Percentiles rank a stretch among this genome's conserved stretches.
Conservation (phyloP, 2,888 invertebrate genomes). For the Xanthorhoe spadicearia region DNA sequence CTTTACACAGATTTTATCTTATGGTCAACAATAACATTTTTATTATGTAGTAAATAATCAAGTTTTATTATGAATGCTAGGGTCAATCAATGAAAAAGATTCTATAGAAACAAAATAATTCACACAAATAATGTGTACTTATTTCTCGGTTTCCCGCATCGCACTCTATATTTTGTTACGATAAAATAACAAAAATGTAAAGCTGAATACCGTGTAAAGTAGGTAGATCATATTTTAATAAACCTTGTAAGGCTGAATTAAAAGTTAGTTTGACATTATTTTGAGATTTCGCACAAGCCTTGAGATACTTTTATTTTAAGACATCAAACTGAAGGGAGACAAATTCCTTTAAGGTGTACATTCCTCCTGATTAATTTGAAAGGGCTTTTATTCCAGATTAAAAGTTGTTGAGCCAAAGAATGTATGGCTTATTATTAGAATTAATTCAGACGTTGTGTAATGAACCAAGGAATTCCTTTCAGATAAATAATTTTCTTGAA, state of each 20-base stretch:
- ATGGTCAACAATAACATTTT: no score
- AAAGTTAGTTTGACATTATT: not conserved
- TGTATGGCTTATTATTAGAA: slow-evolving; percentile 67
- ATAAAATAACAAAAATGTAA: no score
- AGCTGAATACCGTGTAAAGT: no score
- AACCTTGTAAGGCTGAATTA: not conserved
- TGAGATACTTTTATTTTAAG: slow-evolving; percentile 12
- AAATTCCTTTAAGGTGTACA: slow-evolving; percentile 34
- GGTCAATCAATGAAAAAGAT: no score
- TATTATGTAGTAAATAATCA: no score
- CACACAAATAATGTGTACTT: no score
- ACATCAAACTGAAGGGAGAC: slow-evolving; percentile 24
- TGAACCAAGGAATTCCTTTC: slow-evolving; percentile 52
- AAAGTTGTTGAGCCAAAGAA: slow-evolving; percentile 66
- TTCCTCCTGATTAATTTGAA: slow-evolving; percentile 53
- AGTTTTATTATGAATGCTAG: no score
- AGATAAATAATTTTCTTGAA: slow-evolving; percentile 22
- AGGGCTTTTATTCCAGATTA: slow-evolving; percentile 63
- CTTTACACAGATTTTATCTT: no score
- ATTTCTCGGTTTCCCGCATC: no score
- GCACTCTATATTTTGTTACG: no score
- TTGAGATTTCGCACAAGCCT: slow-evolving; percentile 5
- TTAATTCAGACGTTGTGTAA: slow-evolving; percentile 58
- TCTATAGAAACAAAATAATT: no score
- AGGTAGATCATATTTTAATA: not conserved